Evolutionary conservation across 1,140 invertebrate species (phyloP).

Genomic region (Drosophila ironensis): DNA sequence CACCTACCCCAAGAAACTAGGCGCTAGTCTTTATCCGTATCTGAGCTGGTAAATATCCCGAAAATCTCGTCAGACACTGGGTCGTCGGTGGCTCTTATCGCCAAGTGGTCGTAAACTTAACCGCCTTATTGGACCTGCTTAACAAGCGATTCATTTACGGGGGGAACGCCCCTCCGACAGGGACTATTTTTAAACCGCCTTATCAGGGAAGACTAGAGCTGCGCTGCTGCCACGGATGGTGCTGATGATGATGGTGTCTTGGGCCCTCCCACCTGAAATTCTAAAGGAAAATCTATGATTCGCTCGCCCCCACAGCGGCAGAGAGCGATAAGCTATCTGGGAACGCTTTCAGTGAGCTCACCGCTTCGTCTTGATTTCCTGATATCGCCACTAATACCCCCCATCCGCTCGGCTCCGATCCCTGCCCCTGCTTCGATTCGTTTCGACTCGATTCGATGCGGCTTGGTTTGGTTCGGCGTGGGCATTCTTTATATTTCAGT

Average conservation of each 20-base stretch:
- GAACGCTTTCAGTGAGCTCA: conserved; percentile 34
- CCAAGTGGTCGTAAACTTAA: conserved; percentile 24
- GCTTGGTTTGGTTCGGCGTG: conserved; percentile 34
- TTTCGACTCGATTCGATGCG: conserved; percentile 27
- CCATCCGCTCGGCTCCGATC: conserved; percentile 3
- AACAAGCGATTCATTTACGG: conserved; percentile 29
- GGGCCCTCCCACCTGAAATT: conserved; percentile 4
- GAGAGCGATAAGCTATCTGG: conserved; percentile 26
- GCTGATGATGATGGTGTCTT: conserved; percentile 3
- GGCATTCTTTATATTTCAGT: conserved; percentile 58
- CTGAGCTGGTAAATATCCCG: background rate
- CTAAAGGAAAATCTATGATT: conserved; percentile 16
- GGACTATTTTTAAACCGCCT: conserved; percentile 13
- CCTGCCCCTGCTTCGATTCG: too few relatives aligned
- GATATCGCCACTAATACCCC: conserved; percentile 15
- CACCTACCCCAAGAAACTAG: background rate
- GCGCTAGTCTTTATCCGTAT: conserved; percentile 1
- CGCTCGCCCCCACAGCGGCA: conserved; percentile 5
- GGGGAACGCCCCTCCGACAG: conserved; percentile 19
- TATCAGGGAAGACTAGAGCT: conserved; percentile 10
- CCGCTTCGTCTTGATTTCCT: conserved; percentile 31
- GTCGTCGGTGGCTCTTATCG: conserved; percentile 28
- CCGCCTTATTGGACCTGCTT: conserved; percentile 16
- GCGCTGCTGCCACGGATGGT: conserved; percentile 2
- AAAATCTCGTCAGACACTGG: conserved; percentile 14